Evolutionary conservation across 2,888 invertebrate genomes (phyloP), one percentile per base, ranked within the genome.

Genomic region (Allygus modestus): DNA sequence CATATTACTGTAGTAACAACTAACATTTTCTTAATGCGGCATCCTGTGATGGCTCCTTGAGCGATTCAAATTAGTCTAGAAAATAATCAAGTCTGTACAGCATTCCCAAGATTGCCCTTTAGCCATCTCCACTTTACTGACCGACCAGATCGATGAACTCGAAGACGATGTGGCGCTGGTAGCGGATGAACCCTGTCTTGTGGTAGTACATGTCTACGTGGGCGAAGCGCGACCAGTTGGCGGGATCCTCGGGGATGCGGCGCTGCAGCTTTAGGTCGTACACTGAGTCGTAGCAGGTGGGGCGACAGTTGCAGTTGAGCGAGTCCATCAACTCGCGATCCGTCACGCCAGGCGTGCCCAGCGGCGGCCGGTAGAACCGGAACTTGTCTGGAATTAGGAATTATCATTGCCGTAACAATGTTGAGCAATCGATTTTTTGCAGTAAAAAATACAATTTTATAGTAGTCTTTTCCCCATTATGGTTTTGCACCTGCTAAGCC

Each of bases 191-290:
- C 26, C 86, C 87, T 33, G 86, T 79, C 65, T 87, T 87, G 9
- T 85, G 85, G 65, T 88, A 88, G 23, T 86, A 86, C 9, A 88
- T 86, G 31, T 88, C 88, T 28, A 88, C 82, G 81, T 88, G 86
- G 9, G 86, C 86, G 69, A 81, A 84, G 9, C 81, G 77, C 2
- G 65, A 26, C 9, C 46, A 26, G n/a, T 37, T 61, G 41, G 37
- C 43, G n/a, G 86, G 82, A 43, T 86, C 84, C 0, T 84, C 71
- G 23, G 85, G 79, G 11, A 83, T 81, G 15, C 85, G 84, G 23
- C 86, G 81, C 81, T 87, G 87, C 15, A 87, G 83, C 20, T 61
- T 61, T 11, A 85, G 43, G 71, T 87, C 86, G 79, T 87, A 87
- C 43, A 86, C 86, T 0, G 86, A 87, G 84, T 87, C 86, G 79